Base-by-base conservation (phyloP, 2,797 vertebrate genomes). In the Toxotes lorentzi region DNA sequence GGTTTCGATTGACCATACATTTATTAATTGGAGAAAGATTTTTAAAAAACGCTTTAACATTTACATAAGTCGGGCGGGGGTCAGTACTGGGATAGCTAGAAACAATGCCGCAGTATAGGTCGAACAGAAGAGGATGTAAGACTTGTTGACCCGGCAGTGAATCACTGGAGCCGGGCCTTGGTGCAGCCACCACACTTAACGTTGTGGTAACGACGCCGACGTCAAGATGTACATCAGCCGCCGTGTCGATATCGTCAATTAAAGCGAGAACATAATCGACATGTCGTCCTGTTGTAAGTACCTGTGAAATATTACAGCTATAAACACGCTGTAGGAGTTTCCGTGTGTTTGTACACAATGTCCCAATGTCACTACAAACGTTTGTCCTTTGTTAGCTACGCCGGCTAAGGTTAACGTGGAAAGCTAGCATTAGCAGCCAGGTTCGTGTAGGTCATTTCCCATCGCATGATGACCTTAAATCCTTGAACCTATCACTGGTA, bases 331-430 rank as follows among this genome's bases (percentile, higher is more conserved):
- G 0, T 0, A 12, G 0, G 0, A 0, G 1, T 2, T 58, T 0
- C 0, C 0, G 5, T 7, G 0, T 0, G 7, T 48, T 76, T 57
- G 91, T 86, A 93, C 91, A 91, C 0, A 40, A 13, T 89, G 90
- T 90, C 38, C 87, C 34, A 19, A 45, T 24, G 50, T 27, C 76
- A 16, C 34, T 59, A 40, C n/a, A 3, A 43, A 9, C 23, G 79
- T 93, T 93, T 93, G 94, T 88, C 93, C 92, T 94, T 93, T 93
- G 93, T 93, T 93, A 93, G 93, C 91, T 82, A 13, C 60, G 56
- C 64, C 74, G 63, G 92, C 92, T 93, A 94, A 93, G 91, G 91
- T 94, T 93, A 93, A 85, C 83, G 77, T 53, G 73, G 12, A 53
- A 68, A 50, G 87, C 83, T 89, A 90, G 30, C 77, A 30, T 27